Evolutionary conservation across 2,113 vertebrate genomes (phyloP).

Genomic region (Lamprologus speciosus): DNA sequence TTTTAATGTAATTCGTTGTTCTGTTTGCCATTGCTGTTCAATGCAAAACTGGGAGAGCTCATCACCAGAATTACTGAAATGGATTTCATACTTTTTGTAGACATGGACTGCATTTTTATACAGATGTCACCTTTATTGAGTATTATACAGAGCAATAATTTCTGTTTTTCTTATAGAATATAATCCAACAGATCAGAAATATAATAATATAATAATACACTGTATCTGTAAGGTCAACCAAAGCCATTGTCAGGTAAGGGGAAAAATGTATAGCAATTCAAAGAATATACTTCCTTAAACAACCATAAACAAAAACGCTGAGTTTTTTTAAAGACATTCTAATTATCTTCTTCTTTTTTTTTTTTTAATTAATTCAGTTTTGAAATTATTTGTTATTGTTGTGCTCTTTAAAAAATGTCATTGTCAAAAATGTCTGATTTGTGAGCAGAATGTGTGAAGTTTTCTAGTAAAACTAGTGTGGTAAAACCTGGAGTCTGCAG

Average conservation of each 20-base stretch:
- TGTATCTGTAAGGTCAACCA: not conserved
- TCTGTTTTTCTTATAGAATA: not conserved
- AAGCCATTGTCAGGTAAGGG: not conserved
- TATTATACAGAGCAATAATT: not conserved
- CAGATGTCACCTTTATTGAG: not conserved
- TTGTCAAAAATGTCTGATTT: not conserved
- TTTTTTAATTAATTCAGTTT: not conserved
- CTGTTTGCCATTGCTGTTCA: not conserved
- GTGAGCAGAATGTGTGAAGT: not conserved
- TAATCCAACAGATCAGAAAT: not conserved
- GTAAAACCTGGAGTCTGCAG: not conserved
- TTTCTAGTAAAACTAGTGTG: not conserved
- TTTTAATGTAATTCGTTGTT: not conserved
- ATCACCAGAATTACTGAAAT: not conserved
- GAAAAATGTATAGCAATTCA: not conserved
- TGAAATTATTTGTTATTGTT: fast-evolving
- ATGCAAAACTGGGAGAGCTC: not conserved
- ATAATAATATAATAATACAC: not conserved
- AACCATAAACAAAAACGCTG: not conserved
- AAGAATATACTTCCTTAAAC: fast-evolving
- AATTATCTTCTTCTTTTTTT: not conserved
- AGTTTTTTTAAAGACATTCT: not conserved
- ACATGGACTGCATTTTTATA: not conserved
- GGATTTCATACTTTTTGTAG: not conserved
- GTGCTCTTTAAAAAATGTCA: not conserved